Conservation (phyloP, 2,888 invertebrate genomes). For the Drosophila antonietae region DNA sequence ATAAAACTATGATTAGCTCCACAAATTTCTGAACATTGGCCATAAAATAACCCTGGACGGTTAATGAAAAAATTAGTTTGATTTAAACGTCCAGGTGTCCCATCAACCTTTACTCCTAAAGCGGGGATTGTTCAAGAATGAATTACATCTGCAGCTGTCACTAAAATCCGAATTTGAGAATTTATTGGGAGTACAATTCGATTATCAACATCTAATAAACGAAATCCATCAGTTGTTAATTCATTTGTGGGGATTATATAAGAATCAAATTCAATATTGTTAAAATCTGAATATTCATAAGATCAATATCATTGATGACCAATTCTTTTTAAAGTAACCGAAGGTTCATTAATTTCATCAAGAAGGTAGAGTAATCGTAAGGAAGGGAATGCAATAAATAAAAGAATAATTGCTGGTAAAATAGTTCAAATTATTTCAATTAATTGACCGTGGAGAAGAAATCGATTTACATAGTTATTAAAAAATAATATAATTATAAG, state of each 20-base stretch:
- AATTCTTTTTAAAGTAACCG: constrained; percentile 87
- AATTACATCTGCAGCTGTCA: background rate
- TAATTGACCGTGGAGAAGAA: constrained; percentile 86
- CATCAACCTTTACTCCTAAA: background rate
- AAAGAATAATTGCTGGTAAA: constrained; percentile 87
- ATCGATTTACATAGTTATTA: constrained; percentile 87
- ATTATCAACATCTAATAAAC: background rate
- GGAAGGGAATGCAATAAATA: constrained; percentile 87
- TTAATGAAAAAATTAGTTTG: background rate
- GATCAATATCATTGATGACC: constrained; percentile 1
- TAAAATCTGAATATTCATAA: constrained; percentile 1
- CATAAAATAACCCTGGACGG: background rate
- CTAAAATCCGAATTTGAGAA: background rate
- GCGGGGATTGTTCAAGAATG: background rate
- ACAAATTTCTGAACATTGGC: background rate
- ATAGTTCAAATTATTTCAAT: constrained; percentile 89
- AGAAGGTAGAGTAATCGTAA: constrained; percentile 87
- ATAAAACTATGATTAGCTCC: background rate
- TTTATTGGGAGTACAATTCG: background rate
- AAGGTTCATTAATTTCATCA: constrained; percentile 87
- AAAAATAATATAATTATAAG: constrained; percentile 86
- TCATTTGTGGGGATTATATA: background rate
- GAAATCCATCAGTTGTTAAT: background rate
- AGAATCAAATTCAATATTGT: background rate
- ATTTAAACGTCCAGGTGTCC: background rate